Conservation (phyloP, 2,113 vertebrate species). For the Ginglymostoma cirratum region DNA sequence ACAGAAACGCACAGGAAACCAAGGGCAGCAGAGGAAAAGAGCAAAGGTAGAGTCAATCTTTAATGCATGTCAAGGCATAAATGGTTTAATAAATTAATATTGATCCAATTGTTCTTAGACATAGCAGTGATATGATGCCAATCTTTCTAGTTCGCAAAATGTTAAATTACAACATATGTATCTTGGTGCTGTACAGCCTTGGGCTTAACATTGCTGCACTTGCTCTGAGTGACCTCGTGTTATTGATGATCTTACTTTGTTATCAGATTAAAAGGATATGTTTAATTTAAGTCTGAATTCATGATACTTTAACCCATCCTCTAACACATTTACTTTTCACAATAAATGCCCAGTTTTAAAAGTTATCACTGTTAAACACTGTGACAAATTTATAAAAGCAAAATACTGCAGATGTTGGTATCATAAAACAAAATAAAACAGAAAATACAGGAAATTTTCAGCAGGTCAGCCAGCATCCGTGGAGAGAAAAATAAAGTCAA, state of each 20-base stretch:
- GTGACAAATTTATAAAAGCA: not conserved
- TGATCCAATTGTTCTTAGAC: not conserved
- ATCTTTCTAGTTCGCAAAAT: not conserved
- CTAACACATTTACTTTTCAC: not conserved
- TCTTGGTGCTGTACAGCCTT: not conserved
- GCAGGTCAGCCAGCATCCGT: too few relatives aligned
- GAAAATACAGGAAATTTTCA: too few relatives aligned
- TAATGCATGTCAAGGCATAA: not conserved
- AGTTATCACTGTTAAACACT: not conserved
- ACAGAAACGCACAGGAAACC: constrained; percentile 60
- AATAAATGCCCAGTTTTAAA: not conserved
- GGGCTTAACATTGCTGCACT: not conserved
- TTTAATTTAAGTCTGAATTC: not conserved
- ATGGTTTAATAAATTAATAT: not conserved
- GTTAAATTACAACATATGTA: not conserved
- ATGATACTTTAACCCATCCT: not conserved
- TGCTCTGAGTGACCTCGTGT: not conserved
- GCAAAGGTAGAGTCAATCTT: constrained; percentile 57
- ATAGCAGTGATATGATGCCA: not conserved
- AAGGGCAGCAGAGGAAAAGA: constrained; percentile 69
- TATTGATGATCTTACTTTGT: not conserved
- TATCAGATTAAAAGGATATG: not conserved
- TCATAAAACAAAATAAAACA: too few relatives aligned
- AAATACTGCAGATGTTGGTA: not conserved
- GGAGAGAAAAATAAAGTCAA: not conserved